Evolutionary conservation across 2,888 invertebrate genomes (phyloP), one percentile per base, ranked within the genome.

Genomic region (Chirona hameri): DNA sequence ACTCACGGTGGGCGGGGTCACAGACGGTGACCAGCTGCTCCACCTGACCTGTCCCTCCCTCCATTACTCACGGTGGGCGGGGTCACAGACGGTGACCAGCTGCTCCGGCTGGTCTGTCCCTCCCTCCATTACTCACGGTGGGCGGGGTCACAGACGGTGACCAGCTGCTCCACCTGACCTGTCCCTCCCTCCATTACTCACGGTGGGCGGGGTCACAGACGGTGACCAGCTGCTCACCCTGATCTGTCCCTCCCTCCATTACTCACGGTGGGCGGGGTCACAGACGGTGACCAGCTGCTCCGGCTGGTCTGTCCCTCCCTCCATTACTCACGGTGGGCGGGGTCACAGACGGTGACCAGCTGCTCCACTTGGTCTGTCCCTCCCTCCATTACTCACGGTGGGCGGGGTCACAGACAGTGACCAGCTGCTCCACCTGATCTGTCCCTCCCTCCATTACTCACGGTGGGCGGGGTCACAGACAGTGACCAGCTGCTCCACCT

Each of bases 111-210:
- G 39, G 9, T 15, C 27, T 27, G 3, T 21, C n/a, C 14, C 69
- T 10, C 24, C 18, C 65, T 18, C 27, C 15, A 15, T 39, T 27
- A 83, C 85, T 83, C 82, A 85, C 85, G 82, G 81, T 84, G 82
- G 14, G 83, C 82, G 14, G 83, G 82, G 46, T 84, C 55, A 24
- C 84, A 84, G 52, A 83, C 83, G 31, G 84, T 84, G 80, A 85
- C 82, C 48, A 95, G 89, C 79, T 92, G 91, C 88, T 96, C 95
- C 83, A 95, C 12, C n/a, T 12, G 39, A n/a, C 27, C 27, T 27
- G 3, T 21, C n/a, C 14, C 69, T 10, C 24, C 18, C 65, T 18
- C 27, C 15, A 15, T 39, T 27, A 83, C 85, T 83, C 82, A 85
- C 85, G 82, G 81, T 84, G 82, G 14, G 83, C 82, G 14, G 83